A percentile compares a stretch with the other conserved stretches of the same genome.
Conservation (phyloP, 2,113 vertebrate genomes). For the Phalacrocorax aristotelis region DNA sequence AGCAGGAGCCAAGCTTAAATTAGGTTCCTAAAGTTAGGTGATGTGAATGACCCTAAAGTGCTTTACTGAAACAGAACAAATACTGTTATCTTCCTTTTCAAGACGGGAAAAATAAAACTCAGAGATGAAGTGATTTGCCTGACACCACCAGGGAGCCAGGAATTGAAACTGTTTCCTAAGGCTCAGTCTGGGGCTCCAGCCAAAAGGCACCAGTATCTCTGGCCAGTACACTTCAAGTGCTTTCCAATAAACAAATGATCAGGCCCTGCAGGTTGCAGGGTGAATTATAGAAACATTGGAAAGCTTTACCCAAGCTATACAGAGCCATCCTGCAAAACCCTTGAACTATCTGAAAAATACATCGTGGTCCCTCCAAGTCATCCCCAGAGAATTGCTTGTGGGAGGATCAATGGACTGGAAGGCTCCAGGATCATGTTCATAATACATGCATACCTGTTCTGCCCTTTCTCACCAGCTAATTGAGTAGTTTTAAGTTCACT, state of each 20-base stretch:
- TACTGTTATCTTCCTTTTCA: background rate
- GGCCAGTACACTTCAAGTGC: background rate
- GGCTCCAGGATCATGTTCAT: background rate
- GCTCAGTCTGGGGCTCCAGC: background rate
- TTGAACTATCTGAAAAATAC: background rate
- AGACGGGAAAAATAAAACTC: constrained; percentile 17
- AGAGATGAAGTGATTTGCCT: background rate
- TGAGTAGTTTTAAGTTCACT: background rate
- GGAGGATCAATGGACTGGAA: background rate
- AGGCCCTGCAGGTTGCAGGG: background rate
- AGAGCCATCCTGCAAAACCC: background rate
- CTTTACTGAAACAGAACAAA: background rate
- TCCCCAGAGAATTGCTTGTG: background rate
- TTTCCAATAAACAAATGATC: constrained; percentile 27
- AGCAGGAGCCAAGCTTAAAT: constrained; percentile 23
- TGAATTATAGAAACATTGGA: background rate
- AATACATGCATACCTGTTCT: background rate
- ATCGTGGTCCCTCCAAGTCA: background rate
- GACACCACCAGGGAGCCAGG: background rate
- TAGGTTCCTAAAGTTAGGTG: background rate
- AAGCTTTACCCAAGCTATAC: background rate
- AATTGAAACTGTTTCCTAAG: background rate
- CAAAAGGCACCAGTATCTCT: background rate
- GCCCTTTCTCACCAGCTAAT: background rate
- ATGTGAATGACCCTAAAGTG: constrained; percentile 1